phyloP scores from a whole-genome alignment of 2,888 invertebrate species.

The Alitta virens region DNA sequence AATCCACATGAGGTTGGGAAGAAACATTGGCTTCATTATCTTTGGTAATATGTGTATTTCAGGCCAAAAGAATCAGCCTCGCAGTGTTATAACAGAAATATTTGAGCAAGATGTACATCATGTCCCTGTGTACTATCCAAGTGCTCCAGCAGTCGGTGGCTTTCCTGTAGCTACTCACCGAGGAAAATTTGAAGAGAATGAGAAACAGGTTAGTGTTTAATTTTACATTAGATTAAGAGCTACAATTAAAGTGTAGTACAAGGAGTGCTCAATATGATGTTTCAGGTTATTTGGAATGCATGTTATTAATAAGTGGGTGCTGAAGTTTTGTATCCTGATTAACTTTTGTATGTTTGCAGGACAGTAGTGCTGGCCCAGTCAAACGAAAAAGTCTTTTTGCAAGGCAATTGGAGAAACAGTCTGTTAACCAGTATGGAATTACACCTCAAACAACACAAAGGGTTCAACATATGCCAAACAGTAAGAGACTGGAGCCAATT shows the following conservation, averaged over 20 bases:
- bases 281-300: too few species aligned
- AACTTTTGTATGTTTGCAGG: background rate
- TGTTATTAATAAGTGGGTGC: too few species aligned
- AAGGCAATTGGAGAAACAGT: conserved; percentile 37
- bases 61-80: background rate
- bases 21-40: too few species aligned
- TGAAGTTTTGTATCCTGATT: background rate
- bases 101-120: conserved; percentile 32
- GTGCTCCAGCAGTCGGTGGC: conserved; percentile 2
- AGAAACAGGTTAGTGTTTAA: background rate
- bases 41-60: background rate
- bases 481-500: background rate
- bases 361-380: background rate
- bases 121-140: conserved; percentile 28
- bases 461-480: background rate
- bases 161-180: conserved; percentile 15
- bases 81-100: background rate
- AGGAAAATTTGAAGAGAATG: background rate
- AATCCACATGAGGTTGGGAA: too few species aligned
- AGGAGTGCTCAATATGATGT: too few species aligned
- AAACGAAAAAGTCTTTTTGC: conserved; percentile 50
- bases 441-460: background rate
- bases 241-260: too few species aligned
- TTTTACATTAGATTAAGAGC: too few species aligned
- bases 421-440: conserved; percentile 25